Conservation (phyloP, 2,797 vertebrate species). For the Rhincodon typus region DNA sequence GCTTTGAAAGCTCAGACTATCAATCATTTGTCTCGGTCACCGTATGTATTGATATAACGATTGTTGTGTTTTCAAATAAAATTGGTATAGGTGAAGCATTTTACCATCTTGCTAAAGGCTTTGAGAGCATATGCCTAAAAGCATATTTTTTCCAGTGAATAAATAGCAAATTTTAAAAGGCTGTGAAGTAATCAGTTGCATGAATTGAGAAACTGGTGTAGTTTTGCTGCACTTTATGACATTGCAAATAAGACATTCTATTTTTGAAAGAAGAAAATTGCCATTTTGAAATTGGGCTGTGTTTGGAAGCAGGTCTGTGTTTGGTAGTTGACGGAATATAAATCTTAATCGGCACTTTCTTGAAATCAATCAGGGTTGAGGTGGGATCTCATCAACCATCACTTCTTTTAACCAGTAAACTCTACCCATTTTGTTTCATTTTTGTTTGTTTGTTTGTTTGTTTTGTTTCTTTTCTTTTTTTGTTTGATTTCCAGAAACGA, state of each 20-base stretch:
- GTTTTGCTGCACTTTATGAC: neutral
- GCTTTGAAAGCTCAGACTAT: neutral
- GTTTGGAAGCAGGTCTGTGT: neutral
- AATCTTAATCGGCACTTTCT: slow-evolving; percentile 16
- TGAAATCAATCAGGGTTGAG: neutral
- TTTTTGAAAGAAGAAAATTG: neutral
- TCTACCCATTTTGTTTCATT: no score
- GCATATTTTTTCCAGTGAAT: neutral
- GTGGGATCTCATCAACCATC: neutral
- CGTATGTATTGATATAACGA: neutral
- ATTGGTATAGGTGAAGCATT: neutral
- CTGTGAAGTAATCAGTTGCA: neutral
- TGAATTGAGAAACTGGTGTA: neutral
- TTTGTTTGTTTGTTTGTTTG: neutral
- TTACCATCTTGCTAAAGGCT: neutral
- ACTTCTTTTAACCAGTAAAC: neutral
- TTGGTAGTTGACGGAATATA: neutral
- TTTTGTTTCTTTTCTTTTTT: neutral
- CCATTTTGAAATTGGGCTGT: neutral
- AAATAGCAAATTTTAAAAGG: neutral
- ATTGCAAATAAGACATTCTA: neutral
- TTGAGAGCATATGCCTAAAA: neutral
- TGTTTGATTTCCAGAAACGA: neutral
- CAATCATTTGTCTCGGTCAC: neutral
- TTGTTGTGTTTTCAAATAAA: neutral